phyloP scores from a whole-genome alignment of 2,113 vertebrate genomes.

The Amazona vittata region DNA sequence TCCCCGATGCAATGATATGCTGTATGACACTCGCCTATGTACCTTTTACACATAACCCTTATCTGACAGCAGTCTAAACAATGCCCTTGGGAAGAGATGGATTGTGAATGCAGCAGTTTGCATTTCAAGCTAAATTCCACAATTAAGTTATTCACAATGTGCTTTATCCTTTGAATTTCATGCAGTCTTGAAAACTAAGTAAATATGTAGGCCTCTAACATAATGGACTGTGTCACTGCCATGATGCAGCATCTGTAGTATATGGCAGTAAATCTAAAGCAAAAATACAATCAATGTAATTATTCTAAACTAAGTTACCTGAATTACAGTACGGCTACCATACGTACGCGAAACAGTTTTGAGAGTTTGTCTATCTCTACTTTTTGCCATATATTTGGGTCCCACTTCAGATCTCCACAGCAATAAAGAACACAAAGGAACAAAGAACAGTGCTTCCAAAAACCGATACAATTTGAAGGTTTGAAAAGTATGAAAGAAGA shows the following conservation, averaged over 20 bases:
- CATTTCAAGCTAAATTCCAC: conserved; percentile 20
- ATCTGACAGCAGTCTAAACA: neutral
- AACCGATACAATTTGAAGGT: neutral
- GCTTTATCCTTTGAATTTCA: conserved; percentile 9
- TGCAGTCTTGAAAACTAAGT: neutral
- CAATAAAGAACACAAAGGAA: neutral
- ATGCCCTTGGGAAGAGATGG: neutral
- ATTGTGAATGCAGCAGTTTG: neutral
- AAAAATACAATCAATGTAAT: neutral
- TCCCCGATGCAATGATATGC: neutral
- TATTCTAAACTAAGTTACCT: neutral
- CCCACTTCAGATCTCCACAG: neutral
- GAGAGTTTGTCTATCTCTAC: neutral
- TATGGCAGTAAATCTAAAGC: neutral
- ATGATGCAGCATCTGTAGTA: neutral
- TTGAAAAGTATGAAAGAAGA: neutral
- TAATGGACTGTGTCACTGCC: neutral
- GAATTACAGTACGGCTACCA: neutral
- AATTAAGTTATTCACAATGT: conserved; percentile 12
- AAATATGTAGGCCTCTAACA: neutral
- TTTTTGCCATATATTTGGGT: neutral
- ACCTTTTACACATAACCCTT: neutral
- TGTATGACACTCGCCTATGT: neutral
- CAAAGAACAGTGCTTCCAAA: neutral
- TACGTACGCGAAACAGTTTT: neutral